phyloP scores from a whole-genome alignment of 2,113 vertebrate genomes.

The Callaeas wilsoni region DNA sequence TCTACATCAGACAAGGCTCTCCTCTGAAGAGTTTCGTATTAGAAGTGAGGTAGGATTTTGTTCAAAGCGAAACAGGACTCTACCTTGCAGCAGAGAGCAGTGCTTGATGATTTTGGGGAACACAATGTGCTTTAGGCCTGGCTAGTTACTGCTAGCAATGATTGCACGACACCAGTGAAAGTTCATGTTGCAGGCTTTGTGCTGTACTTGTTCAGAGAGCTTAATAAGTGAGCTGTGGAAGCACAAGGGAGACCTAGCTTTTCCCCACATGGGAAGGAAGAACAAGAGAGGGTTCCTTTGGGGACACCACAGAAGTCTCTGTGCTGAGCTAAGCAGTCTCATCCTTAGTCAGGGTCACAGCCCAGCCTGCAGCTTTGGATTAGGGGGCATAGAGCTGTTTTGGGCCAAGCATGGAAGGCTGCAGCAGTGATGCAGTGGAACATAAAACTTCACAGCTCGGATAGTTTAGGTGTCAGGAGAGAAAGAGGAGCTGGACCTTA shows the following conservation, averaged over 20 bases:
- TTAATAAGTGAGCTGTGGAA: background rate
- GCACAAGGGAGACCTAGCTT: background rate
- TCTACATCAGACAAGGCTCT: background rate
- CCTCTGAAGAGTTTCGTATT: background rate
- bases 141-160: background rate
- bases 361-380: background rate
- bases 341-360: accelerated
- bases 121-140: background rate
- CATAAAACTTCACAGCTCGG: background rate
- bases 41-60: background rate
- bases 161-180: background rate
- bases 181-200: background rate
- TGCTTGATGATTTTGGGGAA: background rate
- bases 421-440: background rate
- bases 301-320: background rate
- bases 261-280: background rate
- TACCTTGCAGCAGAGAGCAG: background rate
- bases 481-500: background rate
- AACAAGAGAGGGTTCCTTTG: background rate
- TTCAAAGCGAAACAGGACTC: background rate
- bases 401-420: background rate
- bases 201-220: background rate
- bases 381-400: background rate
- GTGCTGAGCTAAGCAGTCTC: background rate
- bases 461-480: background rate